Conservation (phyloP, 2,797 vertebrate genomes). For the Emys orbicularis region DNA sequence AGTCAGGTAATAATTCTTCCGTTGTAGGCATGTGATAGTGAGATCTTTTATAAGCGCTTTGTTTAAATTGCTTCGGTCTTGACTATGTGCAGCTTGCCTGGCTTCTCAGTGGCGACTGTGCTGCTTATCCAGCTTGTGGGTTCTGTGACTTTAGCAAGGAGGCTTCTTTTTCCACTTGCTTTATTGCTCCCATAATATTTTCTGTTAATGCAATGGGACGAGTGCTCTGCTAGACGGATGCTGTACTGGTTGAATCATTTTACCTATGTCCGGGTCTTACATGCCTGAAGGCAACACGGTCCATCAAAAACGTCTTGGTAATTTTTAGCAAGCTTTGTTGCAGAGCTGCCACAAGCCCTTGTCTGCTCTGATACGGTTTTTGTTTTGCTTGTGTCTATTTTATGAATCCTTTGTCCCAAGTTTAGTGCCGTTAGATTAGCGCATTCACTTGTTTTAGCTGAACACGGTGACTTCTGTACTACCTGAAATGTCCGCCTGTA, state of each 20-base stretch:
- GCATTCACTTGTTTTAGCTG: not conserved
- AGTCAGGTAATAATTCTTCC: not conserved
- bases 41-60: not conserved
- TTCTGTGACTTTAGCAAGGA: not conserved
- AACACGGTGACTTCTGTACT: not conserved
- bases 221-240: not conserved
- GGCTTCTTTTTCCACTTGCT: not conserved
- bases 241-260: not conserved
- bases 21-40: not conserved
- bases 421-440: not conserved
- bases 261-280: not conserved
- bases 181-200: too few species aligned
- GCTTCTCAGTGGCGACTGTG: not conserved
- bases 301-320: not conserved
- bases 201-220: too few species aligned
- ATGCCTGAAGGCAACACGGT: not conserved
- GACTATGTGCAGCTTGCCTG: not conserved
- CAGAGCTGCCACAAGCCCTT: not conserved
- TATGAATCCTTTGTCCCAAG: accelerated
- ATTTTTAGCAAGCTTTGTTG: not conserved
- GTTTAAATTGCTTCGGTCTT: not conserved
- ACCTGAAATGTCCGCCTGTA: not conserved
- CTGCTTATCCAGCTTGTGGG: not conserved
- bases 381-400: accelerated
- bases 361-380: not conserved